These are phyloP conservation scores for Ivindomyrus marchei DNA, from an alignment of 2,113 vertebrate species.

Conservation along the genomic window DNA sequence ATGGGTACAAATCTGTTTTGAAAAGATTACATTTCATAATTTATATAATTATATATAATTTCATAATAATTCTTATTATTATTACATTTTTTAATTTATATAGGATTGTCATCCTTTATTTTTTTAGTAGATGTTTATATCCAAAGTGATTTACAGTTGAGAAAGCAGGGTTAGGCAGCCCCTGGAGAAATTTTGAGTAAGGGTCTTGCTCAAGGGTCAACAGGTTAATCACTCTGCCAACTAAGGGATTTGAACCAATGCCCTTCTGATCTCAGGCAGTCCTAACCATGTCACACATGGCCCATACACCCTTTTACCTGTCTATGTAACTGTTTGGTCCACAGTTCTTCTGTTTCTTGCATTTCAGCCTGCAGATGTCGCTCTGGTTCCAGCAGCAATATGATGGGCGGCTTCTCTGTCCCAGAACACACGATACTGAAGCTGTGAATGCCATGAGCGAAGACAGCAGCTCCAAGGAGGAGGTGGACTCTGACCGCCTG, in stretches of 20 bases:
- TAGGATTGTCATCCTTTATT: neutral
- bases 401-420: neutral
- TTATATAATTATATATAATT: neutral
- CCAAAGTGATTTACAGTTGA: neutral
- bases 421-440: neutral
- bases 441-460: slow-evolving; percentile 40
- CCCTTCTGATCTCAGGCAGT: neutral
- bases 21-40: neutral
- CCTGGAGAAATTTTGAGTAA: neutral
- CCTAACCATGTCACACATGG: neutral
- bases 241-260: neutral
- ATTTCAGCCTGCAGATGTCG: slow-evolving; percentile 33
- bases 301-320: neutral
- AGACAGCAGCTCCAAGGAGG: slow-evolving; percentile 32
- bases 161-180: neutral
- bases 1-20: neutral
- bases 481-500: slow-evolving; percentile 49
- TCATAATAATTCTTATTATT: neutral
- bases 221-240: neutral
- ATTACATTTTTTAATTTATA: neutral
- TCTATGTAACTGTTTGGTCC: neutral
- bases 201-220: neutral
- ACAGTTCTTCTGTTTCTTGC: neutral
- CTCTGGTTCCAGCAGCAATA: neutral
- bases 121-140: neutral